A percentile compares a stretch with the other conserved stretches of the same genome.
phyloP scores from a whole-genome alignment of 2,797 vertebrate genomes.

The Poeciliopsis paucimaculata region DNA sequence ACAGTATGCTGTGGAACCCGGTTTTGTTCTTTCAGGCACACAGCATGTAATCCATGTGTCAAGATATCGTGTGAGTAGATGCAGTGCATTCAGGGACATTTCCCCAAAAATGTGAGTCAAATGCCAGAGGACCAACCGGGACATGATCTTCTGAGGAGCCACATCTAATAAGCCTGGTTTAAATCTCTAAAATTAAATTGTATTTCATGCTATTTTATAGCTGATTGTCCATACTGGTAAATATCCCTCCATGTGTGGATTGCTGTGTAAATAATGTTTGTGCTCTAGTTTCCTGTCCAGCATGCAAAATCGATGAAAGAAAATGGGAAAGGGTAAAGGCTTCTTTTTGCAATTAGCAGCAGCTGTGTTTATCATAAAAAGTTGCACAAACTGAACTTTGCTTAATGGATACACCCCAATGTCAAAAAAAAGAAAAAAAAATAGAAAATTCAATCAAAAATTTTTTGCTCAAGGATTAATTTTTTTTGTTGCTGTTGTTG shows the following conservation, averaged over 20 bases:
- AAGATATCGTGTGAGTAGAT: conserved; percentile 66
- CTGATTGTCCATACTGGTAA: background rate
- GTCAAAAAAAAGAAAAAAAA: no score
- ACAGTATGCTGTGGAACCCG: conserved; percentile 36
- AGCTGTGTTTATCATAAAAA: no score
- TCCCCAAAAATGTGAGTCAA: conserved; percentile 37
- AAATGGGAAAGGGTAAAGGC: background rate
- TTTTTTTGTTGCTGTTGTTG: no score
- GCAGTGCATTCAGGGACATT: conserved; percentile 47
- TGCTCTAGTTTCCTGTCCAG: background rate
- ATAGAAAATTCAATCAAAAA: no score
- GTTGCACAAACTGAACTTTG: no score
- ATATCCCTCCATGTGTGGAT: background rate
- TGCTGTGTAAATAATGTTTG: background rate
- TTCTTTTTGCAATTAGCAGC: background rate
- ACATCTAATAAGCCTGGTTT: background rate
- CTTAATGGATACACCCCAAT: no score
- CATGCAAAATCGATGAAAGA: background rate
- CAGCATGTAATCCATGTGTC: conserved; percentile 67
- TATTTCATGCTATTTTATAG: background rate
- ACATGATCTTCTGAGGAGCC: conserved; percentile 3
- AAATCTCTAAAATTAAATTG: background rate
- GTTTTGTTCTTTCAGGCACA: conserved; percentile 38
- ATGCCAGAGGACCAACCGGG: conserved; percentile 19
- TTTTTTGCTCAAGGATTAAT: no score